Conservation (phyloP, 2,797 vertebrate genomes). For the Micrastur ruficollis region DNA sequence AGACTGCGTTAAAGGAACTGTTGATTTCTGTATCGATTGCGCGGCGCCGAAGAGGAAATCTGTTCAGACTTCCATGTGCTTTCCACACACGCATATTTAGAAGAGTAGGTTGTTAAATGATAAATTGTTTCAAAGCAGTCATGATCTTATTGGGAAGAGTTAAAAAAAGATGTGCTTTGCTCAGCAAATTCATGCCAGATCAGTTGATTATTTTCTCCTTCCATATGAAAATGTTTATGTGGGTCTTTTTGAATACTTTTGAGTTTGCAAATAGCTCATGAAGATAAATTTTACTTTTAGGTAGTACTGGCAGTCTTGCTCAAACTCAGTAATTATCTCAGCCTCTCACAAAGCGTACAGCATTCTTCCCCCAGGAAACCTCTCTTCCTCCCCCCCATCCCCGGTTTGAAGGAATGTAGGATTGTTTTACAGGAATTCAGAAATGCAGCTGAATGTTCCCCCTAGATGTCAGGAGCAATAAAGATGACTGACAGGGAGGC, state of each 20-base stretch:
- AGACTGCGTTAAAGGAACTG: not conserved
- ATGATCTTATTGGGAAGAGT: not conserved
- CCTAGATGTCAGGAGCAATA: slow-evolving; percentile 7
- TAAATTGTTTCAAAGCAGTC: not conserved
- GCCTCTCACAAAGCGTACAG: not conserved
- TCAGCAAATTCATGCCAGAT: slow-evolving; percentile 10
- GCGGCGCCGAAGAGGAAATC: not conserved
- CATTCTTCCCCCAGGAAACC: not conserved
- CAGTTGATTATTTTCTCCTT: not conserved
- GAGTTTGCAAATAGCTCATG: not conserved
- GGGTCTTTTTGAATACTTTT: not conserved
- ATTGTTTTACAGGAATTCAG: not conserved
- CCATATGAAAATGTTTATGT: slow-evolving; percentile 12
- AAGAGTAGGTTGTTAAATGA: not conserved
- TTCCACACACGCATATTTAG: not conserved
- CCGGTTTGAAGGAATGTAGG: not conserved
- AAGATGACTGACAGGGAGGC: not conserved
- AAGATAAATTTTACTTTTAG: not conserved
- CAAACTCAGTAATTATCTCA: not conserved
- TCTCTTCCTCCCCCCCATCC: not conserved
- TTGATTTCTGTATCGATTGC: not conserved
- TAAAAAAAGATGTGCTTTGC: slow-evolving; percentile 25
- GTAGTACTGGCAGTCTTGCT: not conserved
- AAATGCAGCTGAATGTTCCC: not conserved
- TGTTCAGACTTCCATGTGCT: not conserved